Base-by-base conservation (phyloP, 2,113 vertebrate genomes). In the Laterallus jamaicensis region DNA sequence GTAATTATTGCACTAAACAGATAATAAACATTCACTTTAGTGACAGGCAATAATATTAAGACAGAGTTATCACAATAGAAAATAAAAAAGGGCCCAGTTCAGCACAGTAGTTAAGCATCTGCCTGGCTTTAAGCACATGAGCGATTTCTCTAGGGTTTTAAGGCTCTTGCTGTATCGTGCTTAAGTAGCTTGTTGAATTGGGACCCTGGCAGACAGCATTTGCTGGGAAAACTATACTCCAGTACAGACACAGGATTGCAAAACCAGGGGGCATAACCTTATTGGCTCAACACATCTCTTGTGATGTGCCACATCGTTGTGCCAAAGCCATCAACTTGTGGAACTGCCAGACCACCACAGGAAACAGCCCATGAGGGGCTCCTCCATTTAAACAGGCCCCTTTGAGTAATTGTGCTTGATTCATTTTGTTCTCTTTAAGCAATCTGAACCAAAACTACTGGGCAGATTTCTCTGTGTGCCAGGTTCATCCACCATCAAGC, bases 41-140 rank as follows among this genome's bases (percentile, higher is more conserved):
- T 70, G 86, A 96, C 91, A 97, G 90, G 82, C 84, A 97, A 98
- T 94, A 97, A 91, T 90, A 47, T 47, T 47, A 90, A 98, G 79
- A 98, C 88, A 97, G 97, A 93, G 95, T 95, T 90, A 98, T 90
- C 96, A 97, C 94, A 97, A 86, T 15, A 97, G 54, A 79, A 95
- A 94, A 47, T 76, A 87, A 35, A 24, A 21, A 35, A 86, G 82
- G 93, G 87, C 86, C 86, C 84, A 90, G n/a, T 17, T 93, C 76
- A 94, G 90, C 71, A 89, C 80, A 85, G 67, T 47, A 83, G 81
- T 87, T 91, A 87, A 92, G 96, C 90, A 91, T 76, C 40, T 11
- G 95, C 71, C 93, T 92, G 77, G 75, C 93, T 86, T 94, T 76
- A 95, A 91, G 92, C 88, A 93, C 85, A n/a, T 1, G 68, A 96